A percentile compares a stretch with the other conserved stretches of the same genome.
Evolutionary conservation across 2,797 vertebrate species (phyloP).

Genomic region (Crocodylus rhombifer): DNA sequence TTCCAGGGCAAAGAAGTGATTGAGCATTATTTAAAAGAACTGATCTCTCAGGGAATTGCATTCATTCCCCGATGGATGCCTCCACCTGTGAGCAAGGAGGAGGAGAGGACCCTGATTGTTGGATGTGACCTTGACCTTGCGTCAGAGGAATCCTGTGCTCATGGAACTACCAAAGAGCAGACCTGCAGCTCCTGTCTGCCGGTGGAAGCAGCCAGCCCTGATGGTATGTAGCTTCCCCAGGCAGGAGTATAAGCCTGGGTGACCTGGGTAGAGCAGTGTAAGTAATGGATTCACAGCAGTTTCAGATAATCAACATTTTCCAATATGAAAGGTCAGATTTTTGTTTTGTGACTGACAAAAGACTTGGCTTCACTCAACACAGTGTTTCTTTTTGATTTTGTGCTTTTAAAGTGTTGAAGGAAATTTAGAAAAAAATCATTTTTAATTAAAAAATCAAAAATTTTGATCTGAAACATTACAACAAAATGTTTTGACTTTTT

Average conservation of each 20-base stretch:
- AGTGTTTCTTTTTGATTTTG: neutral
- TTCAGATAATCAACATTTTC: no score
- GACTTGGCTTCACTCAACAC: no score
- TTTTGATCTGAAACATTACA: neutral
- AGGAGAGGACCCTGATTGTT: fast-evolving
- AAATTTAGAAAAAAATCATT: neutral
- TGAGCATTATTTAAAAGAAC: constrained; percentile 85
- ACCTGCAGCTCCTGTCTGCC: neutral
- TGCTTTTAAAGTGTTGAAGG: neutral
- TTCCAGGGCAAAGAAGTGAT: constrained; percentile 89
- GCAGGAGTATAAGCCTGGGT: neutral
- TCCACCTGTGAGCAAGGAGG: neutral
- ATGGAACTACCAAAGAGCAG: constrained; percentile 23
- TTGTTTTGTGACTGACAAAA: no score
- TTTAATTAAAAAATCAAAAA: neutral
- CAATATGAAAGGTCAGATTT: no score
- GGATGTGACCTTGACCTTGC: fast-evolving
- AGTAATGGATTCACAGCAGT: no score
- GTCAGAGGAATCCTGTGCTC: neutral
- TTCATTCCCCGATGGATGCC: constrained; percentile 85
- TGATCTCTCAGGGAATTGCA: constrained; percentile 83
- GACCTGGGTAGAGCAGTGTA: no score
- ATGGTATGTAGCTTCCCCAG: constrained; percentile 70
- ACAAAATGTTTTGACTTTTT: neutral
- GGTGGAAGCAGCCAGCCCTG: constrained; percentile 43